Conservation (phyloP, 2,888 invertebrate genomes). For the Alcis repandata region DNA sequence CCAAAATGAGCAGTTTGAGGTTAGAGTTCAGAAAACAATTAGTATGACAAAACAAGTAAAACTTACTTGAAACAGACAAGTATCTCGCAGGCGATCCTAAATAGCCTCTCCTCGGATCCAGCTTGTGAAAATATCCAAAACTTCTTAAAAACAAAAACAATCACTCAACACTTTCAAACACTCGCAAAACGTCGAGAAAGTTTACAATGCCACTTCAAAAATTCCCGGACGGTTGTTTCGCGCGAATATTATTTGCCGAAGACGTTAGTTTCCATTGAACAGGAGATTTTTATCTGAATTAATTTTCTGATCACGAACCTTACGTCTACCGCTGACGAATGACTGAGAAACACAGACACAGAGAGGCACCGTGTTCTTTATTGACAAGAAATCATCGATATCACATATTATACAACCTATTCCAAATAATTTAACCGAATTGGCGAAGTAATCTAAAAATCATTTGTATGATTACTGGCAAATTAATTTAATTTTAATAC, state of each 20-base stretch:
- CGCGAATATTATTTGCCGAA: constrained; percentile 34
- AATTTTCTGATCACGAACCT: constrained; percentile 73
- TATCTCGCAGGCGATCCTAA: constrained; percentile 59
- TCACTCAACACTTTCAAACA: constrained; percentile 50
- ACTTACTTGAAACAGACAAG: constrained; percentile 58
- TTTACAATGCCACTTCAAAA: constrained; percentile 37
- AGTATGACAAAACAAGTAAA: constrained; percentile 5
- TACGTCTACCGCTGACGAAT: constrained; percentile 57
- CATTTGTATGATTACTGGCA: not conserved
- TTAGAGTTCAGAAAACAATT: constrained; percentile 42
- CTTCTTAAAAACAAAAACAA: constrained; percentile 39
- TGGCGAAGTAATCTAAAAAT: not conserved
- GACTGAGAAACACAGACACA: constrained; percentile 32
- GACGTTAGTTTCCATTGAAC: constrained; percentile 57
- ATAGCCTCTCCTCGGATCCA: constrained; percentile 73
- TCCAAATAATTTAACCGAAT: not conserved
- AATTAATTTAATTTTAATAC: not conserved
- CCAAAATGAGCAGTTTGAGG: constrained; percentile 51
- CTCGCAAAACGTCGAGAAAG: constrained; percentile 26
- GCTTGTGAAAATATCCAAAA: constrained; percentile 52
- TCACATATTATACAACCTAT: not conserved
- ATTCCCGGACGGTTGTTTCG: constrained; percentile 28
- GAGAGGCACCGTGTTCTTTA: constrained; percentile 34
- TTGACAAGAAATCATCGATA: constrained; percentile 17
- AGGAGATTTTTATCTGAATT: constrained; percentile 70